Evolutionary conservation across 2,888 invertebrate species (phyloP).

Genomic region (Drosophila infuscata): DNA sequence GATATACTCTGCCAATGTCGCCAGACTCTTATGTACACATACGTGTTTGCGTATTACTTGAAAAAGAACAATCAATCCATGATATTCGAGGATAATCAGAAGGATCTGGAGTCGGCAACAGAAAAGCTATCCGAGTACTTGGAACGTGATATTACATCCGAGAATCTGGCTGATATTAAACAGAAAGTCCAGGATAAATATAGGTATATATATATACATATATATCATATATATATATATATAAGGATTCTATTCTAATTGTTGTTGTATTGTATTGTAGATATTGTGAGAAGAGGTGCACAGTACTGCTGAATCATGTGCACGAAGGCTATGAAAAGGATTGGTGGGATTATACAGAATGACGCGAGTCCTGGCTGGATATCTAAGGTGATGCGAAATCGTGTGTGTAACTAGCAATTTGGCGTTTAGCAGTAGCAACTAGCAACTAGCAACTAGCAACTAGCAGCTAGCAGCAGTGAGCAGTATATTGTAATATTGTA

Average conservation of each 20-base stretch:
- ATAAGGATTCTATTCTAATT: background rate
- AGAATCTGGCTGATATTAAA: conserved; percentile 98
- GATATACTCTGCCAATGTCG: conserved; percentile 98
- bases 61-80: conserved; percentile 99
- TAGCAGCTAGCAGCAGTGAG: conserved; percentile 21
- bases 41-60: conserved; percentile 99
- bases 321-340: conserved; percentile 99
- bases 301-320: conserved; percentile 98
- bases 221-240: background rate
- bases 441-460: conserved; percentile 33
- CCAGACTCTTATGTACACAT: conserved; percentile 99
- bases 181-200: conserved; percentile 99
- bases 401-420: conserved; percentile 57
- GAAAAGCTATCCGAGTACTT: conserved; percentile 98
- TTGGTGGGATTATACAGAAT: conserved; percentile 98
- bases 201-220: conserved; percentile 87
- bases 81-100: conserved; percentile 99
- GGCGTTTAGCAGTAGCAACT: conserved; percentile 48
- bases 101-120: conserved; percentile 98
- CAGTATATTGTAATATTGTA: conserved; percentile 18
- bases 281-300: conserved; percentile 98
- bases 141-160: conserved; percentile 98
- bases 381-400: conserved; percentile 61
- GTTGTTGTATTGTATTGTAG: conserved; percentile 86
- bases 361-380: conserved; percentile 83